Conservation (phyloP, 2,797 vertebrate genomes). For the Gobionotothen gibberifrons region DNA sequence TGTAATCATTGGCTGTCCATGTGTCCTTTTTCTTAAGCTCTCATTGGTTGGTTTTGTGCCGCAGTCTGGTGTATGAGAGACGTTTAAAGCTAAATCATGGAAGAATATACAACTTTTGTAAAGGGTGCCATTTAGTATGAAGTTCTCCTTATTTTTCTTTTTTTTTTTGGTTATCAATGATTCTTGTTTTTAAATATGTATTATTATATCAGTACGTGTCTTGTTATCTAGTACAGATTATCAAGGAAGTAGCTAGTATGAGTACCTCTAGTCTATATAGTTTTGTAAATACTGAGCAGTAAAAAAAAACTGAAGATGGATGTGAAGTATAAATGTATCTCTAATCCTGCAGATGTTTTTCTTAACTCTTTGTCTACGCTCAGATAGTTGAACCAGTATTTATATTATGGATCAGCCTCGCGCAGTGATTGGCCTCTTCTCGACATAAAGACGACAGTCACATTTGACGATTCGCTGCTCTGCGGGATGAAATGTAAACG, state of each 20-base stretch:
- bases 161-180: conserved; percentile 66
- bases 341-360: conserved; percentile 67
- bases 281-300: conserved; percentile 81
- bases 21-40: conserved; percentile 54
- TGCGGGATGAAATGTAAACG: conserved; percentile 10
- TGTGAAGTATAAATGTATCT: conserved; percentile 74
- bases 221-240: conserved; percentile 82
- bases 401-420: conserved; percentile 61
- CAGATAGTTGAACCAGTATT: conserved; percentile 76
- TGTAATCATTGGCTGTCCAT: conserved; percentile 55
- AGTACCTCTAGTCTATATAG: conserved; percentile 83
- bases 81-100: conserved; percentile 42
- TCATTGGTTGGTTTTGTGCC: conserved; percentile 51
- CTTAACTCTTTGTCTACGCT: conserved; percentile 72
- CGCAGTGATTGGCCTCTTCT: conserved; percentile 47
- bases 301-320: conserved; percentile 67
- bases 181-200: conserved; percentile 74
- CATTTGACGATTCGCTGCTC: conserved; percentile 25
- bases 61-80: conserved; percentile 18
- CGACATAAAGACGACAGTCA: conserved; percentile 9
- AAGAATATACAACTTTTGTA: conserved; percentile 48
- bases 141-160: conserved; percentile 42
- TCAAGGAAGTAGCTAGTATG: conserved; percentile 82
- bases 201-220: conserved; percentile 81
- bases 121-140: conserved; percentile 69